phyloP scores from a whole-genome alignment of 2,797 vertebrate species.

The Xenentodon cancila region DNA sequence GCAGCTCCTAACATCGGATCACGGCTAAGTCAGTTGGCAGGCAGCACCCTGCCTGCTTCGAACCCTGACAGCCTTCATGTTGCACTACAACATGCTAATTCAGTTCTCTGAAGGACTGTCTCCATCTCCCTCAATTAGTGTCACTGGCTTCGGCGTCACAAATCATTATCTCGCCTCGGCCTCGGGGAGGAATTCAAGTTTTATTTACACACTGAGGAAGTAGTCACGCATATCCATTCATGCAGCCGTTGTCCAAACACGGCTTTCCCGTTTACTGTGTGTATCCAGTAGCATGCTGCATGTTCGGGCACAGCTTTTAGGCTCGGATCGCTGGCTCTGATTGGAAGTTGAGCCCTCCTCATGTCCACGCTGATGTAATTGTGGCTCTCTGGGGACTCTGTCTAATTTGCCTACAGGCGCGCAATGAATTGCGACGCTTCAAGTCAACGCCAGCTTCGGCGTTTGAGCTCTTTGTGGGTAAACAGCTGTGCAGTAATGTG shows the following conservation, averaged over 20 bases:
- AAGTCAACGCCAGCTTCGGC: constrained; percentile 1
- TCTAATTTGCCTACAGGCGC: constrained; percentile 33
- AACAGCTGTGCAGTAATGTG: constrained; percentile 49
- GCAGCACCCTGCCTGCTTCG: constrained; percentile 13
- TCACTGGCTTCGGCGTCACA: constrained; percentile 37
- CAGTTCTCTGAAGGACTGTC: constrained; percentile 27
- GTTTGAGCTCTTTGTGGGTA: constrained; percentile 27
- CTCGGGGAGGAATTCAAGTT: constrained; percentile 23
- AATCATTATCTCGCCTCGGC: neutral
- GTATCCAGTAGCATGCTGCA: constrained; percentile 23
- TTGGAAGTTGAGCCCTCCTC: constrained; percentile 37
- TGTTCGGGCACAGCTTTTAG: constrained; percentile 25
- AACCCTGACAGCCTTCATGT: constrained; percentile 21
- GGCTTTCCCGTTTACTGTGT: constrained; percentile 8
- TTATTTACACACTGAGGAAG: constrained; percentile 12
- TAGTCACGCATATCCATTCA: constrained; percentile 9
- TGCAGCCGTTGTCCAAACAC: neutral
- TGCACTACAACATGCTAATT: constrained; percentile 41
- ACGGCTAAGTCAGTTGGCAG: constrained; percentile 34
- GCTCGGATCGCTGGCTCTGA: constrained; percentile 19
- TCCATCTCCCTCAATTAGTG: constrained; percentile 44
- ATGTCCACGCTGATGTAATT: constrained; percentile 26
- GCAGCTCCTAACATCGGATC: neutral
- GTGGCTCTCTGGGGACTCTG: constrained; percentile 23
- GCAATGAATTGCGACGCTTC: constrained; percentile 4